Percentiles rank a stretch among this genome's conserved stretches.
Conservation (phyloP, 2,888 invertebrate species). For the Bombylius discolor region DNA sequence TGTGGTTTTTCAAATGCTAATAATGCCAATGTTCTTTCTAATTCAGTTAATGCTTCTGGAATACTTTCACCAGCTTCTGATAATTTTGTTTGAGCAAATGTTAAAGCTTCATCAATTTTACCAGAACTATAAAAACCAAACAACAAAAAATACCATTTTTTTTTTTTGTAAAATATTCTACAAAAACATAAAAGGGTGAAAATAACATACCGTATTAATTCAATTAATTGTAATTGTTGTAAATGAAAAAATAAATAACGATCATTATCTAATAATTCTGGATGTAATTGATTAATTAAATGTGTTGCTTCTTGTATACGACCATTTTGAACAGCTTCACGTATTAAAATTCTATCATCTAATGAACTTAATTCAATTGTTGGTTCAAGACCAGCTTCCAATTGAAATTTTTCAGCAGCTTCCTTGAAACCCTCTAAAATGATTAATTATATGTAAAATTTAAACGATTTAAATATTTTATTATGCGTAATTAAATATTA, state of each 20-base stretch:
- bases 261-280: conserved; percentile 88
- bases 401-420: conserved; percentile 91
- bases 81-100: conserved; percentile 75
- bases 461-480: background rate
- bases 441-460: background rate
- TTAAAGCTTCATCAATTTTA: conserved; percentile 68
- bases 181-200: background rate
- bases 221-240: conserved; percentile 42
- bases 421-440: conserved; percentile 81
- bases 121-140: conserved; percentile 43
- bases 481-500: no score
- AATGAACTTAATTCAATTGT: conserved; percentile 68
- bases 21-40: conserved; percentile 87
- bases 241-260: conserved; percentile 91
- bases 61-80: conserved; percentile 75
- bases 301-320: conserved; percentile 86
- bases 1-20: conserved; percentile 95
- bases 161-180: background rate
- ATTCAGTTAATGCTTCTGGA: conserved; percentile 53
- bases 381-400: conserved; percentile 79
- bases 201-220: conserved; percentile 27
- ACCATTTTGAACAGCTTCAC: conserved; percentile 87
- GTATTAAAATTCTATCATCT: conserved; percentile 81
- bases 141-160: background rate
- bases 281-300: conserved; percentile 86